Conservation (phyloP, 37 sponge, comb jelly and placozoan genomes). For the Agelas oroides region DNA sequence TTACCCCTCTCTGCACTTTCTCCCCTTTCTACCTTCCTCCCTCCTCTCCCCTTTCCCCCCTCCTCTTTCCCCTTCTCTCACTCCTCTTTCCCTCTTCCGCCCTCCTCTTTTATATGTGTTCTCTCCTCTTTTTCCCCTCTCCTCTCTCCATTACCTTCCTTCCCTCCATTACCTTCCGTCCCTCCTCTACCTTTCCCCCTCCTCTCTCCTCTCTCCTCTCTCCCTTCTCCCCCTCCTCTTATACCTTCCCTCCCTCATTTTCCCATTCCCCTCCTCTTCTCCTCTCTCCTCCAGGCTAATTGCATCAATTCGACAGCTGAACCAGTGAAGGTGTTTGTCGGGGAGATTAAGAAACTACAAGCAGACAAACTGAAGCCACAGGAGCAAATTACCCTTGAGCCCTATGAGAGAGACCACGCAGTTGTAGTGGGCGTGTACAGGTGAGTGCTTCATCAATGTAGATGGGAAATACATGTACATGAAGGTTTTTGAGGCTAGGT, state of each 20-base stretch:
- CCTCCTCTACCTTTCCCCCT: too few relatives aligned
- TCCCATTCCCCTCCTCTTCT: too few relatives aligned
- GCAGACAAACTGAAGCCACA: conserved; percentile 96
- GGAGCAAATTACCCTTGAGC: conserved; percentile 97
- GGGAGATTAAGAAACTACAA: conserved; percentile 94
- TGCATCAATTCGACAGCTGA: conserved; percentile 98
- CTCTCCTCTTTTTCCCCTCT: neutral
- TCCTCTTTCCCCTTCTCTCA: neutral
- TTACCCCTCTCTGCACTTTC: too few relatives aligned
- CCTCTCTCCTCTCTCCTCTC: too few relatives aligned
- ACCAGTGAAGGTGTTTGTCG: conserved; percentile 97
- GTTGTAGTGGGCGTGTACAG: conserved; percentile 97
- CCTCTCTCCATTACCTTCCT: neutral
- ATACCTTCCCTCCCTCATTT: neutral
- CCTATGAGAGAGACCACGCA: conserved; percentile 98
- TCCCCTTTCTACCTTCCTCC: too few relatives aligned
- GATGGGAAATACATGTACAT: too few relatives aligned
- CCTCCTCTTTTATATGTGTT: neutral
- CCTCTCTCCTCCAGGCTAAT: conserved; percentile 98
- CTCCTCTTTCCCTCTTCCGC: neutral
- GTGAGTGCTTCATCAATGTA: too few relatives aligned
- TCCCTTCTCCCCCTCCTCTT: neutral
- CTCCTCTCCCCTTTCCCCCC: neutral
- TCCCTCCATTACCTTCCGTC: neutral
- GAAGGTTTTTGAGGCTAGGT: too few relatives aligned